Conservation (phyloP, 2,888 invertebrate species). For the Heliconius hortense region DNA sequence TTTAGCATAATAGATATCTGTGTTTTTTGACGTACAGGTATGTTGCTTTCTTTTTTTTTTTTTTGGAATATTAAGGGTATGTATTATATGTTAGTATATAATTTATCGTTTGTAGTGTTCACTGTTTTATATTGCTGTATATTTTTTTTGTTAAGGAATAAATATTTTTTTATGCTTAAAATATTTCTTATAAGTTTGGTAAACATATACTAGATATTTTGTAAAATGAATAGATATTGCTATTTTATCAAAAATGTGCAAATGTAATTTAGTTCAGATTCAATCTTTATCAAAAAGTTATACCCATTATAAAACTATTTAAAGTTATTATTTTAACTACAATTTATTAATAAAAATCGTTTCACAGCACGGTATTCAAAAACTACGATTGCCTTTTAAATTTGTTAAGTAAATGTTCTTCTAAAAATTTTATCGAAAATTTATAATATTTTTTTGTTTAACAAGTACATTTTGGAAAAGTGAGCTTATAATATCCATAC, state of each 20-base stretch:
- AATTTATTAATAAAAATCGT: background rate
- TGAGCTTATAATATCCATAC: background rate
- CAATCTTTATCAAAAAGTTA: background rate
- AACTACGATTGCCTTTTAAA: background rate
- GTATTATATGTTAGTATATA: background rate
- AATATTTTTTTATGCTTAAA: background rate
- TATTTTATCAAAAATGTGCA: background rate
- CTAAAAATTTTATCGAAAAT: background rate
- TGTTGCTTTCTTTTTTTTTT: slow-evolving; percentile 39
- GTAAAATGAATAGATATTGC: background rate
- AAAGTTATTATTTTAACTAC: background rate
- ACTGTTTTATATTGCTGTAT: background rate
- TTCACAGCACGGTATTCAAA: background rate
- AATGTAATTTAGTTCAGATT: background rate
- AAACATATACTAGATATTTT: background rate
- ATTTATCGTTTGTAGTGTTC: background rate
- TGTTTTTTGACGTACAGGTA: slow-evolving; percentile 41
- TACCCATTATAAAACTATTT: background rate
- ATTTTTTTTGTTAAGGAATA: background rate
- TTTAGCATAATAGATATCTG: no score
- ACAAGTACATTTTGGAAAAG: background rate
- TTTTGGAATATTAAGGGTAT: background rate
- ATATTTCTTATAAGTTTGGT: no score
- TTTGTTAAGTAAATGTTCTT: no score
- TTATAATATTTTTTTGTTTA: background rate